Evolutionary conservation across 1,140 invertebrate genomes (phyloP), one percentile per base, ranked within the genome.

Genomic region (Lordiphosa clarofinis): DNA sequence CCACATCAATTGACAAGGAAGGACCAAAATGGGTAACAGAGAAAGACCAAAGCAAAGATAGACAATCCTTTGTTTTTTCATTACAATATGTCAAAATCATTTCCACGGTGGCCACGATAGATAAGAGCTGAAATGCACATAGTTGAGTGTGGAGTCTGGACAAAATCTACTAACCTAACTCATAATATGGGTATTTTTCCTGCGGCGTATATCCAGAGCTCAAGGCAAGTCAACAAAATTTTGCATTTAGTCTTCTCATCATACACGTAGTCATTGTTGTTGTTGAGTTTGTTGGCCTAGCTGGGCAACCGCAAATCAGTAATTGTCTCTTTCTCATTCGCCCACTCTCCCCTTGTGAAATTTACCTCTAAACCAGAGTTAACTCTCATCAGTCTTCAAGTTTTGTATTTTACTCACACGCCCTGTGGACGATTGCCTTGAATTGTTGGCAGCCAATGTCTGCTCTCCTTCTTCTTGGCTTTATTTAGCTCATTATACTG

Each of bases 221-320:
- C 56, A 48, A 56, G 68, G 57, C 63, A 67, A 60, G 50, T 59
- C 68, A 65, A 55, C 62, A 64, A n/a, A n/a, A n/a, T n/a, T n/a
- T n/a, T n/a, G n/a, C n/a, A n/a, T n/a, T n/a, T n/a, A n/a, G n/a
- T n/a, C 57, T 55, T 19, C 52, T 37, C 43, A 39, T 39, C 21
- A 40, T 53, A 21, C 40, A 12, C 15, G 3, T 15, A 15, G 15
- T 15, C 21, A 24, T 9, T 28, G 21, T 7, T n/a, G 21, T 4
- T 24, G 38, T 8, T 31, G 37, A 13, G 19, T 12, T 9, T 54
- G 28, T 54, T 42, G 55, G 42, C 44, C 56, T 55, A 55, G 73
- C 50, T 57, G 68, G 56, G 64, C 72, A 69, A 79, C 74, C 74
- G 54, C 74, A 69, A 73, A 68, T 78, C 60, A 78, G 69, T 78